A percentile compares a stretch with the other conserved stretches of the same genome.
Evolutionary conservation across 2,797 vertebrate species (phyloP).

Genomic region (Loris lydekkerianus): DNA sequence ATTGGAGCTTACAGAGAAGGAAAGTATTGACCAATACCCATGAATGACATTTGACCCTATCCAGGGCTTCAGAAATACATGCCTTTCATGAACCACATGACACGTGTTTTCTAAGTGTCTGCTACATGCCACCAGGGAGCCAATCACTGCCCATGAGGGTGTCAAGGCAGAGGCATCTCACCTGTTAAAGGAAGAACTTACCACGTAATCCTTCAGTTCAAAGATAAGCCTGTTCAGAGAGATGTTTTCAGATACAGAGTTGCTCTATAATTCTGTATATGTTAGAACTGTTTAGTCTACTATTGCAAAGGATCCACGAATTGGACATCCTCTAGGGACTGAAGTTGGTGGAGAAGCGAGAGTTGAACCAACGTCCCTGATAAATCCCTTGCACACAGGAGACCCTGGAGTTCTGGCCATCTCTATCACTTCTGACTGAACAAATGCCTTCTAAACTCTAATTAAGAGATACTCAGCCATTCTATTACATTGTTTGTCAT

Average conservation of each 20-base stretch:
- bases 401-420: neutral
- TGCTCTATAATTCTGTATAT: neutral
- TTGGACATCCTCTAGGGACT: neutral
- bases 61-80: neutral
- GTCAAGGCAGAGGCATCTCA: neutral
- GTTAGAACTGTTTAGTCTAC: conserved; percentile 7
- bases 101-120: neutral
- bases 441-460: neutral
- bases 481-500: neutral
- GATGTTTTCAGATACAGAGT: neutral
- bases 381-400: neutral
- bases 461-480: neutral
- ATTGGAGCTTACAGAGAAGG: neutral
- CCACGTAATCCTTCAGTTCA: neutral
- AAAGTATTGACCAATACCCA: neutral
- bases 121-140: neutral
- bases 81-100: neutral
- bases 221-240: neutral
- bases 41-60: neutral
- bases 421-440: neutral
- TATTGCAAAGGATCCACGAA: neutral
- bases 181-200: neutral
- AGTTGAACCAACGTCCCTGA: neutral
- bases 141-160: fast-evolving
- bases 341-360: neutral